These are phyloP conservation scores for Pontoporia blainvillei DNA, from an alignment of 2,113 vertebrate species.

Conservation along the genomic window DNA sequence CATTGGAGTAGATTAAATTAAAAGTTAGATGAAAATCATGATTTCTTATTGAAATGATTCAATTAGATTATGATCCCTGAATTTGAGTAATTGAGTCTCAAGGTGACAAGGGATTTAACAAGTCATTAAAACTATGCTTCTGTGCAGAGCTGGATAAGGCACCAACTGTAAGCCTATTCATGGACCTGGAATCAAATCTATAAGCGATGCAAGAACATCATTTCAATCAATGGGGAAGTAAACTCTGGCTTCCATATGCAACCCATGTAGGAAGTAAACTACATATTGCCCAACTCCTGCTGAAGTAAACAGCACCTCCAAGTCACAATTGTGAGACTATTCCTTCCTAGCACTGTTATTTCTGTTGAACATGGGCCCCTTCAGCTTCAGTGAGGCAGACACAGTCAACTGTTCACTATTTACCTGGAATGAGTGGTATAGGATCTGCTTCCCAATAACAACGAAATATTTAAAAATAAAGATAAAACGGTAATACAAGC, in stretches of 20 bases:
- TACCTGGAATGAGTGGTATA: background rate
- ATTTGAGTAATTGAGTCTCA: constrained; percentile 51
- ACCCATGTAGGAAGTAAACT: background rate
- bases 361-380: background rate
- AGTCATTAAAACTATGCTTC: constrained; percentile 45
- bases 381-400: background rate
- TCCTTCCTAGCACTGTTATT: background rate
- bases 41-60: constrained; percentile 63
- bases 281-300: background rate
- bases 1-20: constrained; percentile 57
- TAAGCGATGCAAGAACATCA: background rate
- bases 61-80: background rate
- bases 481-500: background rate
- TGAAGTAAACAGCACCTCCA: background rate
- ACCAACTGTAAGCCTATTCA: background rate
- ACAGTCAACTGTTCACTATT: background rate
- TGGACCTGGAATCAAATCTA: background rate
- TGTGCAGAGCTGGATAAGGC: constrained; percentile 18
- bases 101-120: constrained; percentile 43
- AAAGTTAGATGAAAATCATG: constrained; percentile 68
- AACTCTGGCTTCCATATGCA: background rate
- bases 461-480: background rate
- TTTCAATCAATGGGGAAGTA: background rate
- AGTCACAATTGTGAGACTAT: background rate
- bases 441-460: background rate